A percentile compares a stretch with the other conserved stretches of the same genome.
Evolutionary conservation across 2,888 invertebrate genomes (phyloP).

Genomic region (Apotomis capreana): DNA sequence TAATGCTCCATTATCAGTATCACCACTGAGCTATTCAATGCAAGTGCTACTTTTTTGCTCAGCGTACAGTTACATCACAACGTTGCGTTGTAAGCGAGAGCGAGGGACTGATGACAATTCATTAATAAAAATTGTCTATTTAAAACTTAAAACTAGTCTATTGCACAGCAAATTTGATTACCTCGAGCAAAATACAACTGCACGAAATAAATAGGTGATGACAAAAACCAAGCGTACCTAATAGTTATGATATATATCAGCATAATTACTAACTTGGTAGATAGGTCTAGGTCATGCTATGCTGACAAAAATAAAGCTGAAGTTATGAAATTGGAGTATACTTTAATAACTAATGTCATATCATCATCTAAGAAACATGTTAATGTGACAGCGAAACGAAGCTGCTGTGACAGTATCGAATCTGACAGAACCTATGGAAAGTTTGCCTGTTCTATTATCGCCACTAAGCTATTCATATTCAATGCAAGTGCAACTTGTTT

Average conservation of each 20-base stretch:
- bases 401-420: background rate
- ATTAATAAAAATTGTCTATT: too few species aligned
- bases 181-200: too few species aligned
- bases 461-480: conserved; percentile 20
- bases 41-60: conserved; percentile 20
- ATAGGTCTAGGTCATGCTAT: too few species aligned
- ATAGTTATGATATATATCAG: too few species aligned
- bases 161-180: too few species aligned
- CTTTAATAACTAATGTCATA: background rate
- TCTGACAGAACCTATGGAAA: background rate
- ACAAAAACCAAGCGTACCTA: too few species aligned
- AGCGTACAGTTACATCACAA: background rate
- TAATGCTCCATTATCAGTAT: conserved; percentile 2
- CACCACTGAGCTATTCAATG: conserved; percentile 9
- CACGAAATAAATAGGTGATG: too few species aligned
- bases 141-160: too few species aligned
- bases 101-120: background rate
- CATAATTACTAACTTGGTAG: too few species aligned
- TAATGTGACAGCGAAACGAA: background rate
- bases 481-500: conserved; percentile 21
- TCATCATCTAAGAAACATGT: too few species aligned
- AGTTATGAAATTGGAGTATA: too few species aligned
- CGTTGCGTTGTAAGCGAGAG: background rate
- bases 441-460: conserved; percentile 16
- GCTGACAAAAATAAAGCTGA: too few species aligned